A percentile compares a stretch with the other conserved stretches of the same genome.
phyloP scores from a whole-genome alignment of 2,113 vertebrate genomes.

The Alectura lathami region DNA sequence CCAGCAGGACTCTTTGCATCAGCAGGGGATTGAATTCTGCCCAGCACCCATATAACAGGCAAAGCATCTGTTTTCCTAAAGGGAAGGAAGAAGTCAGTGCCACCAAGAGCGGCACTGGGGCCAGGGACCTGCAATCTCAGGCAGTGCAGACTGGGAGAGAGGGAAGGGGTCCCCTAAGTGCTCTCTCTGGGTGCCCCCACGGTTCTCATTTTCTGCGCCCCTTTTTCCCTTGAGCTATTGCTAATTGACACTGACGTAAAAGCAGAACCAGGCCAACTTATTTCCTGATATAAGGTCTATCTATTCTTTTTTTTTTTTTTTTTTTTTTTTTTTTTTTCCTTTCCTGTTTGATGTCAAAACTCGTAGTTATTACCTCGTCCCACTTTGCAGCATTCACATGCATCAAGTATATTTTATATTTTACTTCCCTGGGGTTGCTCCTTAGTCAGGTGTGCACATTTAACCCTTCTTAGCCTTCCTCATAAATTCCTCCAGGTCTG shows the following conservation, averaged over 20 bases:
- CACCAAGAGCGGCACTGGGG: neutral
- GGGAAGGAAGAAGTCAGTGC: neutral
- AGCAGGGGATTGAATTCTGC: neutral
- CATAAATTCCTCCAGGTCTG: neutral
- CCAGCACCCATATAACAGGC: neutral
- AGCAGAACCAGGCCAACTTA: neutral
- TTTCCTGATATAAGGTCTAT: neutral
- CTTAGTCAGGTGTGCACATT: neutral
- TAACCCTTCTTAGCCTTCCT: neutral
- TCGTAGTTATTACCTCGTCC: neutral
- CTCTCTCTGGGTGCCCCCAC: rapidly evolving
- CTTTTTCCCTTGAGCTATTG: neutral
- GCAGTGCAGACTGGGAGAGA: neutral
- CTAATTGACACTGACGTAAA: neutral
- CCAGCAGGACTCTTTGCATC: neutral
- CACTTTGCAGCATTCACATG: neutral
- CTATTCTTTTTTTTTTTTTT: neutral
- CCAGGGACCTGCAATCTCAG: neutral
- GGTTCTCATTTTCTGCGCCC: neutral
- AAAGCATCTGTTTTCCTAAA: neutral
- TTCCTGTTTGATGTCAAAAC: neutral
- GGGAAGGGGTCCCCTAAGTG: neutral
- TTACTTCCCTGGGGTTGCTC: neutral
- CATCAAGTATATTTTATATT: neutral
- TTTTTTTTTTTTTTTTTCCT: neutral